Percentiles rank a stretch among this genome's conserved stretches.
Evolutionary conservation across 2,888 invertebrate genomes (phyloP).

Genomic region (Lapara coniferarum): DNA sequence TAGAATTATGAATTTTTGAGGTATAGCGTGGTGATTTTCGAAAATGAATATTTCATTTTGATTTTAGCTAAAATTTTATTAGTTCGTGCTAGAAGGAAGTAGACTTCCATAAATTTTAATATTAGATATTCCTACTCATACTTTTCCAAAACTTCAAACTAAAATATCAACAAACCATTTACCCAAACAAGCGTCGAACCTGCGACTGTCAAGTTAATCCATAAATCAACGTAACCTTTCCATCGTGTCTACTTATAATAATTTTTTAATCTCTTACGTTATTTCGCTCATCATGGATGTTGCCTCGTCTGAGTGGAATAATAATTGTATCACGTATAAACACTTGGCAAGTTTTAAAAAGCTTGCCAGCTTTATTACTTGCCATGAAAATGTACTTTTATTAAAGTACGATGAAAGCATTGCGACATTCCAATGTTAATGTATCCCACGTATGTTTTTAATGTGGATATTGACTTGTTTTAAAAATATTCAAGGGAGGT

Average conservation of each 20-base stretch:
- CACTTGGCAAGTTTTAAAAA: conserved; percentile 24
- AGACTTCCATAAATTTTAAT: too few relatives aligned
- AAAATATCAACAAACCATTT: too few relatives aligned
- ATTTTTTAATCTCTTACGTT: conserved; percentile 29
- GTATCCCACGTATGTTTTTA: neutral
- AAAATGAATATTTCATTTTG: too few relatives aligned
- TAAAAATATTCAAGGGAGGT: neutral
- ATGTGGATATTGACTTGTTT: neutral
- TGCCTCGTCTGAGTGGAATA: conserved; percentile 24
- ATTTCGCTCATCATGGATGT: conserved; percentile 20
- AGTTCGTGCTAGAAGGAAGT: too few relatives aligned
- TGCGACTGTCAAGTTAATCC: too few relatives aligned
- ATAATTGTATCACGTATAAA: conserved; percentile 30
- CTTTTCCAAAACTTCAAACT: neutral
- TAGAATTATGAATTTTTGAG: too few relatives aligned
- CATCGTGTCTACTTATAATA: conserved; percentile 13
- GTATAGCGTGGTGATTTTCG: too few relatives aligned
- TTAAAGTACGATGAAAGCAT: neutral
- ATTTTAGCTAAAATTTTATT: too few relatives aligned
- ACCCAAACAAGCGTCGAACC: too few relatives aligned
- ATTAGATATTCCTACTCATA: too few relatives aligned
- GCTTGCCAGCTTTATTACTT: conserved; percentile 7
- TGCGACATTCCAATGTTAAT: neutral
- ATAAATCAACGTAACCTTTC: conserved; percentile 17
- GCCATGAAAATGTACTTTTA: neutral